Evolutionary conservation across 2,113 vertebrate genomes (phyloP).

Genomic region (Microcebus tavaratra): DNA sequence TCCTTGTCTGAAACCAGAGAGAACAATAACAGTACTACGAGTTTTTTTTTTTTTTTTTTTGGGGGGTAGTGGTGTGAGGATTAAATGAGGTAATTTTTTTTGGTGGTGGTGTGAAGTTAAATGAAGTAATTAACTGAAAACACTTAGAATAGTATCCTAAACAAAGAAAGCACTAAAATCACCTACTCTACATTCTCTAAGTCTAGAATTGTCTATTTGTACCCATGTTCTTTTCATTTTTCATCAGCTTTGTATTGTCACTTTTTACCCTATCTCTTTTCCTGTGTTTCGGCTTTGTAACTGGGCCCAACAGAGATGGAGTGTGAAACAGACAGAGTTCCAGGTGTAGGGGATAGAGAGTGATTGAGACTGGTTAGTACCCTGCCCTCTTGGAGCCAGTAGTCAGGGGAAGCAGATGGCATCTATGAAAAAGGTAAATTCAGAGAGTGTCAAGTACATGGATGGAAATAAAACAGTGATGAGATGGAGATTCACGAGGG

Average conservation of each 20-base stretch:
- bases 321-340: background rate
- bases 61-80: background rate
- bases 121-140: background rate
- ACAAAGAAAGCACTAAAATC: background rate
- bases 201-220: background rate
- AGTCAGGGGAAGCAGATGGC: background rate
- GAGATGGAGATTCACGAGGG: background rate
- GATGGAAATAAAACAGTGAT: background rate
- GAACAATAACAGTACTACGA: background rate
- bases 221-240: background rate
- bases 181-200: background rate
- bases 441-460: background rate
- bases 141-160: background rate
- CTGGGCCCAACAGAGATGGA: background rate
- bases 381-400: too few species aligned
- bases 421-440: background rate
- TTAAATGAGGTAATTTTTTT: background rate
- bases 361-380: background rate
- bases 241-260: background rate
- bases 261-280: background rate
- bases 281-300: background rate
- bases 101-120: background rate
- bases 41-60: too few species aligned
- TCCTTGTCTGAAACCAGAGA: background rate
- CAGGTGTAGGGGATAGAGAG: background rate